Conservation (phyloP, 2,888 invertebrate species). For the Charanyca ferruginea region DNA sequence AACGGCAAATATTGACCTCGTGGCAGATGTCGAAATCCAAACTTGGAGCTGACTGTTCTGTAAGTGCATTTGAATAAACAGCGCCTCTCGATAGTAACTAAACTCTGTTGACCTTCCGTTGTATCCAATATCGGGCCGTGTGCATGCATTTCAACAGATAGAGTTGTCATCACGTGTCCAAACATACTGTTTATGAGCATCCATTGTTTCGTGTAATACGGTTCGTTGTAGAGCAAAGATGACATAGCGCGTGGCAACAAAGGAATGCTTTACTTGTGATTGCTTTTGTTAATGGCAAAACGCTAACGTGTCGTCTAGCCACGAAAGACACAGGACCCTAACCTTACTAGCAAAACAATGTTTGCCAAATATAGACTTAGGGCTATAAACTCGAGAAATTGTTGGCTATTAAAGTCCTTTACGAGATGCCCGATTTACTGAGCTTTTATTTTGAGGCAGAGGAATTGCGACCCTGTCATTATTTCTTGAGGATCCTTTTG, state of each 20-base stretch:
- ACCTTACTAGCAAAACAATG: constrained; percentile 68
- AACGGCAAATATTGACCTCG: constrained; percentile 90
- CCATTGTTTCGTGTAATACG: constrained; percentile 47
- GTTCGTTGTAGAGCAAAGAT: constrained; percentile 49
- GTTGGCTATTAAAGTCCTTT: constrained; percentile 77
- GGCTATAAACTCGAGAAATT: constrained; percentile 76
- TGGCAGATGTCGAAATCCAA: constrained; percentile 89
- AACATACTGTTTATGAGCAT: constrained; percentile 67
- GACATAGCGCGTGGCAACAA: constrained; percentile 46
- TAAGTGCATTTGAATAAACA: constrained; percentile 90
- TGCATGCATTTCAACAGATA: constrained; percentile 74
- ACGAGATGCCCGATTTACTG: constrained; percentile 77
- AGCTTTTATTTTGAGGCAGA: constrained; percentile 55
- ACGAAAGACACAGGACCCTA: constrained; percentile 61
- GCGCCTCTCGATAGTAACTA: constrained; percentile 84
- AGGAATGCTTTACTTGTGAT: constrained; percentile 39
- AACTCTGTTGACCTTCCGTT: constrained; percentile 86
- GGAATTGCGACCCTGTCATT: constrained; percentile 73
- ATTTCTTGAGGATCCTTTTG: constrained; percentile 72
- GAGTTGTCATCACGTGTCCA: constrained; percentile 86
- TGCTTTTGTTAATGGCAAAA: constrained; percentile 51
- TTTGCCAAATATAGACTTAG: constrained; percentile 74
- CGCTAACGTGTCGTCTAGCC: constrained; percentile 37
- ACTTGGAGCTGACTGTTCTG: constrained; percentile 83
- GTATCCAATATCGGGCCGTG: constrained; percentile 83